Conservation (phyloP, 2,888 invertebrate species). For the Nemotelus nigrinus region DNA sequence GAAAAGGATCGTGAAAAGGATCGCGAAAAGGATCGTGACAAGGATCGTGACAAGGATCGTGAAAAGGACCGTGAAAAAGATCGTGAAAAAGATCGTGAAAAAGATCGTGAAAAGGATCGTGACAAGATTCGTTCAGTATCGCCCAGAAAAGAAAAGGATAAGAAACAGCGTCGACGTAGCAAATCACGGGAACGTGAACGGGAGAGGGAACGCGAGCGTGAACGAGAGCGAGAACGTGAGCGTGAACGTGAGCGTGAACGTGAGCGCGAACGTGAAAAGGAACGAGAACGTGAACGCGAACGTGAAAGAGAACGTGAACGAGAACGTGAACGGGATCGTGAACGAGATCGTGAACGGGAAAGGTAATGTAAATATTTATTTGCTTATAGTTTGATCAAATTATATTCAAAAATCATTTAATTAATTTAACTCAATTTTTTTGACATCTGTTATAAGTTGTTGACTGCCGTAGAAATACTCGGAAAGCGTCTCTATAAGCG, state of each 20-base stretch:
- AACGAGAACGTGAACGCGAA: slow-evolving; percentile 69
- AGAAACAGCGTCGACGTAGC: slow-evolving; percentile 68
- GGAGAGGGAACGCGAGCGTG: slow-evolving; percentile 67
- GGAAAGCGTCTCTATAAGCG: not conserved
- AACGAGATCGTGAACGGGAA: slow-evolving; percentile 60
- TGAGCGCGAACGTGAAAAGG: slow-evolving; percentile 67
- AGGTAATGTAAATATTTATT: slow-evolving; percentile 52
- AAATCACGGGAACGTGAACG: slow-evolving; percentile 68
- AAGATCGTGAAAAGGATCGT: slow-evolving; percentile 63
- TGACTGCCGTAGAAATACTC: not conserved
- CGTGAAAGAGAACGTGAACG: slow-evolving; percentile 66
- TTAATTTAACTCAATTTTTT: not conserved
- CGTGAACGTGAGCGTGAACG: slow-evolving; percentile 67
- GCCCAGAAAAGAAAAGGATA: slow-evolving; percentile 59
- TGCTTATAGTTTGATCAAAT: too few species aligned
- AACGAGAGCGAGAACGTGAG: slow-evolving; percentile 67
- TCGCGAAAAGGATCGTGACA: slow-evolving; percentile 60
- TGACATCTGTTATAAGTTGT: not conserved
- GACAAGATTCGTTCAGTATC: slow-evolving; percentile 52
- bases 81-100: slow-evolving; percentile 66
- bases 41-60: slow-evolving; percentile 81
- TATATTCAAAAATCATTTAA: slow-evolving; percentile 61
- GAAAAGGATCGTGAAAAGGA: slow-evolving; percentile 51
- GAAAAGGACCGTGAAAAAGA: slow-evolving; percentile 65
- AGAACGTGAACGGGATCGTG: slow-evolving; percentile 66